Conservation (phyloP, 1,140 invertebrate genomes). For the Ostrea denselamellosa region DNA sequence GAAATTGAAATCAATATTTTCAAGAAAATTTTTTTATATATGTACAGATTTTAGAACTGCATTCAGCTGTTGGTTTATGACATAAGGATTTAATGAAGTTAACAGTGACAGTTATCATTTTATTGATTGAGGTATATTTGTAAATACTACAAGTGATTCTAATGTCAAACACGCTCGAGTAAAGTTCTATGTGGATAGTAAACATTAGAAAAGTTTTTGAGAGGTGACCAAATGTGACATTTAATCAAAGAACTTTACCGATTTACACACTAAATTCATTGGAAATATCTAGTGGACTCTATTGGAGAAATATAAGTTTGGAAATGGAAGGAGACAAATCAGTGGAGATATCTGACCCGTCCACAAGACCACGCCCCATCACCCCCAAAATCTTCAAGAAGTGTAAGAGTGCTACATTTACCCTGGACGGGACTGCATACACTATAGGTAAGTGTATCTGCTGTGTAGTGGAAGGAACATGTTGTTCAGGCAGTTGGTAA, state of each 20-base stretch:
- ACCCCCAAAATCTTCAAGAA: conserved; percentile 66
- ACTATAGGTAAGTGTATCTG: conserved; percentile 85
- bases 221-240: conserved; percentile 25
- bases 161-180: background rate
- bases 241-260: background rate
- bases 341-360: background rate
- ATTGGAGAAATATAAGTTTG: background rate
- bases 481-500: too few species aligned
- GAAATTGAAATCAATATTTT: background rate
- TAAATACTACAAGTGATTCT: conserved; percentile 1
- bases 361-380: conserved; percentile 47
- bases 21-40: background rate
- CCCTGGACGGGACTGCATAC: conserved; percentile 87
- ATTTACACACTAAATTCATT: conserved; percentile 3
- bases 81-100: background rate
- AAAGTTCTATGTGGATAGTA: conserved; percentile 19
- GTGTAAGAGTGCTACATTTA: conserved; percentile 84
- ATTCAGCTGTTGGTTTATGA: background rate
- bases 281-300: background rate
- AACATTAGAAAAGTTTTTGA: background rate
- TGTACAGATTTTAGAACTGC: background rate
- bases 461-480: too few species aligned
- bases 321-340: conserved; percentile 16
- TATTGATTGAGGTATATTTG: conserved; percentile 12
- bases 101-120: background rate